Evolutionary conservation across 2,888 invertebrate species (phyloP).

Genomic region (Pocota personata): DNA sequence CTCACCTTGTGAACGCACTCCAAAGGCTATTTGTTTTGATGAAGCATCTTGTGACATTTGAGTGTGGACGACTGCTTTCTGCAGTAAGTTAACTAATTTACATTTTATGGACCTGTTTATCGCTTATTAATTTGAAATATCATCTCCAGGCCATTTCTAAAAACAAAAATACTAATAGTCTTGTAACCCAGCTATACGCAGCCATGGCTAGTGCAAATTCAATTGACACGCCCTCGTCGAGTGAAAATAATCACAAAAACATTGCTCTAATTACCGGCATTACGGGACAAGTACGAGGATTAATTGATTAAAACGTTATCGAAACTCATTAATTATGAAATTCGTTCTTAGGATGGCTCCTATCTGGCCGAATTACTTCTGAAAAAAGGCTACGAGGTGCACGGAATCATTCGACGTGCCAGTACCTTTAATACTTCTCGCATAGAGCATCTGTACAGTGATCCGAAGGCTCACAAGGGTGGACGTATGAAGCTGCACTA

Average conservation of each 20-base stretch:
- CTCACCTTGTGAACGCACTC: not conserved
- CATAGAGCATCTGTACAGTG: conserved; percentile 97
- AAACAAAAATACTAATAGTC: not conserved
- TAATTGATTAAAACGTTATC: not conserved
- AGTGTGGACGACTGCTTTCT: not conserved
- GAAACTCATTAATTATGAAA: not conserved
- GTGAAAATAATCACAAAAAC: conserved; percentile 25
- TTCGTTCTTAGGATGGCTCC: conserved; percentile 93
- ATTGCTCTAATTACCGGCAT: conserved; percentile 98
- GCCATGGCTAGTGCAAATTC: conserved; percentile 32
- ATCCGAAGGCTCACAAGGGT: conserved; percentile 94
- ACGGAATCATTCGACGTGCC: conserved; percentile 96
- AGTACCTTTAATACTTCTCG: conserved; percentile 98
- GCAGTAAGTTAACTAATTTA: not conserved
- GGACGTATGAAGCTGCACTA: conserved; percentile 97
- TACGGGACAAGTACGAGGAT: conserved; percentile 93
- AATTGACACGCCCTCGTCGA: not conserved
- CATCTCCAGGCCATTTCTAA: not conserved
- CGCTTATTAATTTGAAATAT: not conserved
- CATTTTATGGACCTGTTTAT: not conserved
- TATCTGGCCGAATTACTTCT: conserved; percentile 97
- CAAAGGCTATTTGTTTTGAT: conserved; percentile 34
- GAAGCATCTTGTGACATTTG: conserved; percentile 13
- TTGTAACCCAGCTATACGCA: not conserved
- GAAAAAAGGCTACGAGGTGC: conserved; percentile 96